Conservation (phyloP, 2,113 vertebrate species). For the Manacus vitellinus region DNA sequence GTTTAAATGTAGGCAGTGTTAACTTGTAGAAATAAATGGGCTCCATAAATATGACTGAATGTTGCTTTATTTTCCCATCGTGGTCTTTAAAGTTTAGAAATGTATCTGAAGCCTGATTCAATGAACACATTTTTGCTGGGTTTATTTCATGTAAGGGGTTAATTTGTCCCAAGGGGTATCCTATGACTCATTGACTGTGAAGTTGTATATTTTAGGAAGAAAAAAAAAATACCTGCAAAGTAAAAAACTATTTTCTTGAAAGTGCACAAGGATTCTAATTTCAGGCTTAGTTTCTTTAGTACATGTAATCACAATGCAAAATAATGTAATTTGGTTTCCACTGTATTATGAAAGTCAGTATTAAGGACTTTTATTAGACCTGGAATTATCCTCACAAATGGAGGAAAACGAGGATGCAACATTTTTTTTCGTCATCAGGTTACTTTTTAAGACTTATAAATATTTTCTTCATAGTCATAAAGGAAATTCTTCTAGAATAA, state of each 20-base stretch:
- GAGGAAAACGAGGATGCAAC: not conserved
- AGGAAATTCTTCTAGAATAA: not conserved
- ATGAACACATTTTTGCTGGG: not conserved
- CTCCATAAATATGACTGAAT: not conserved
- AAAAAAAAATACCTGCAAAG: not conserved
- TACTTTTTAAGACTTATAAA: not conserved
- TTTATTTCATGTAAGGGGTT: not conserved
- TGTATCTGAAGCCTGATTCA: not conserved
- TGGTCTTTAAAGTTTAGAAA: not conserved
- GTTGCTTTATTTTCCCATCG: not conserved
- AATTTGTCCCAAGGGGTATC: not conserved
- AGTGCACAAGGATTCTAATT: not conserved
- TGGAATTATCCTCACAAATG: not conserved
- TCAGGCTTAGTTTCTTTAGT: not conserved
- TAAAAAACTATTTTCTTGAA: not conserved
- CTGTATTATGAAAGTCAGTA: not conserved
- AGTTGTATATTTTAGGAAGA: not conserved
- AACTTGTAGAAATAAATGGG: slow-evolving; percentile 35
- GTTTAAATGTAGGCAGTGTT: not conserved
- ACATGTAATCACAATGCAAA: not conserved
- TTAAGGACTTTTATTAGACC: not conserved
- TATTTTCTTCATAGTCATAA: not conserved
- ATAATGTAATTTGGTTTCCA: not conserved
- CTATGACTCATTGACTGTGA: not conserved
- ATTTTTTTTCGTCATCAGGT: not conserved